phyloP scores from a whole-genome alignment of 2,797 vertebrate genomes.

The Tokudaia muenninki region DNA sequence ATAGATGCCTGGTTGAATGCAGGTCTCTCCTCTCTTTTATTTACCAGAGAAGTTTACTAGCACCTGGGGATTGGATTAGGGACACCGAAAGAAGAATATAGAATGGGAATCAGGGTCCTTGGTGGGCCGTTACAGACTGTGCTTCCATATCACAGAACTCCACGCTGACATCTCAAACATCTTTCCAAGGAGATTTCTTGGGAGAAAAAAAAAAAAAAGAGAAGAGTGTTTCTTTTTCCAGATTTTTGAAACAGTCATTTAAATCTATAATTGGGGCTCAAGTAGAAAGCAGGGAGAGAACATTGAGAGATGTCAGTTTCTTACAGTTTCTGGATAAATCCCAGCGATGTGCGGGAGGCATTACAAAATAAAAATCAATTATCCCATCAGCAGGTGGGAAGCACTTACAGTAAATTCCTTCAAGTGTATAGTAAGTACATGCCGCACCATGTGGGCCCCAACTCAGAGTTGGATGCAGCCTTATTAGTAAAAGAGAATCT shows the following conservation, averaged over 20 bases:
- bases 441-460: neutral
- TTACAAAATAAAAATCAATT: slow-evolving; percentile 59
- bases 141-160: neutral
- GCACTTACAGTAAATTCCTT: neutral
- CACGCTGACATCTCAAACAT: neutral
- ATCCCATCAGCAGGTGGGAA: slow-evolving; percentile 47
- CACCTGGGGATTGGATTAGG: neutral
- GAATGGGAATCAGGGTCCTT: neutral
- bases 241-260: slow-evolving; percentile 42
- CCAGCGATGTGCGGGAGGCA: slow-evolving; percentile 58
- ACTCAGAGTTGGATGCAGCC: neutral
- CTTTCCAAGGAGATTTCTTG: neutral
- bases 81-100: neutral
- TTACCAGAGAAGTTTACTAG: neutral
- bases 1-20: neutral
- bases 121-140: neutral
- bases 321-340: slow-evolving; percentile 36
- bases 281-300: slow-evolving; percentile 28
- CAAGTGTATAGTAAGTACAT: slow-evolving; percentile 36
- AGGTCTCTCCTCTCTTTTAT: neutral
- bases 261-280: slow-evolving; percentile 26
- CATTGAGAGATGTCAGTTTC: slow-evolving; percentile 35
- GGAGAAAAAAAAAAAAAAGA: neutral
- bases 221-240: slow-evolving; percentile 38
- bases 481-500: slow-evolving; percentile 47